These are phyloP conservation scores for Podabrus alpinus DNA, from an alignment of 2,888 invertebrate genomes.

Conservation along the genomic window DNA sequence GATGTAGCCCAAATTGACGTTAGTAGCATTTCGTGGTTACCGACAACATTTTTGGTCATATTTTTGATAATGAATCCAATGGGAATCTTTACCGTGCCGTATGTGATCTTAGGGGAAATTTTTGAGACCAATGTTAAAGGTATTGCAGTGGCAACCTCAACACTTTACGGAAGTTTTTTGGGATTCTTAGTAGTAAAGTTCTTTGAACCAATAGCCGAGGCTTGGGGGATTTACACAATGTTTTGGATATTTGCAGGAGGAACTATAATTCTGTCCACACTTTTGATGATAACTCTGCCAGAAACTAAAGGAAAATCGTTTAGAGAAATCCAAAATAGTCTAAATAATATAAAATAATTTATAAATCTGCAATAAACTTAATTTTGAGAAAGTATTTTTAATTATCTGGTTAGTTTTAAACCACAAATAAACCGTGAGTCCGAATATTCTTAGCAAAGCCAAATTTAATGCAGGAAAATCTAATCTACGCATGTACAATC, in stretches of 20 bases:
- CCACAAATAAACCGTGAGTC: background rate
- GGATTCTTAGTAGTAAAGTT: background rate
- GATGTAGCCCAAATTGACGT: background rate
- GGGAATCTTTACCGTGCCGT: background rate
- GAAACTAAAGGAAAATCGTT: background rate
- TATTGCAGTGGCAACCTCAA: background rate
- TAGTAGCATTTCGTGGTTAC: background rate
- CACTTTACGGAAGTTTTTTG: background rate
- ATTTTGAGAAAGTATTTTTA: background rate
- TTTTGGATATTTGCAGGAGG: slow-evolving; percentile 1
- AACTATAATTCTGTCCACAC: background rate
- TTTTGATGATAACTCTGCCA: background rate
- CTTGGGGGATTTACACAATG: background rate
- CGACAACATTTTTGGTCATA: background rate
- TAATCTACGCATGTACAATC: too few species aligned
- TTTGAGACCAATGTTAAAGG: background rate
- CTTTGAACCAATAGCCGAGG: background rate
- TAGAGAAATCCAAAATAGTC: background rate
- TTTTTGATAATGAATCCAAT: background rate
- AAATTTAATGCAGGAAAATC: too few species aligned
- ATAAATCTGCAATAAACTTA: background rate
- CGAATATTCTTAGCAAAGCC: too few species aligned
- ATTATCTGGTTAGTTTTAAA: too few species aligned
- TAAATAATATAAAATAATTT: background rate
- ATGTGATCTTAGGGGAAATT: background rate